phyloP scores from a whole-genome alignment of 2,888 invertebrate genomes.

The Petrolisthes cinctipes region DNA sequence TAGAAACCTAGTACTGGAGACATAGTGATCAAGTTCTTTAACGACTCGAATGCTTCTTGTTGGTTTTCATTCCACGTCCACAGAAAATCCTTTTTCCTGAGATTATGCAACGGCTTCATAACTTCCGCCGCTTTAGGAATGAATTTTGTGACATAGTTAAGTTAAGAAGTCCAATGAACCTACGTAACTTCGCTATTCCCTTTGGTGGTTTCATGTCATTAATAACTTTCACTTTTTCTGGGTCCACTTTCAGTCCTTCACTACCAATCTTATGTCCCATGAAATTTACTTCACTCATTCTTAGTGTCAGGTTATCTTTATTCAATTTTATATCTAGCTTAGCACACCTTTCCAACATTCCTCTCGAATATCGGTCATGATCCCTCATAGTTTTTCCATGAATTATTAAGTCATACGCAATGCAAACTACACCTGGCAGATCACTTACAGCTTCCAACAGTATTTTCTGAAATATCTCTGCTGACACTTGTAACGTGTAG shows the following conservation, averaged over 20 bases:
- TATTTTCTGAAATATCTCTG: constrained; percentile 19
- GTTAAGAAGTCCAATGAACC: constrained; percentile 12
- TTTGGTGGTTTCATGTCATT: neutral
- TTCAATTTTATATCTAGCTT: constrained; percentile 11
- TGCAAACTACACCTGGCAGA: constrained; percentile 27
- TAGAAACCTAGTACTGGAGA: constrained; percentile 18
- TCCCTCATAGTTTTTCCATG: constrained; percentile 8
- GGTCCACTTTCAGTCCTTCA: constrained; percentile 21
- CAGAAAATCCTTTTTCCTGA: neutral
- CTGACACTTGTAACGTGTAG: no score
- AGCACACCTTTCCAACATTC: neutral
- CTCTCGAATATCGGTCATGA: constrained; percentile 3
- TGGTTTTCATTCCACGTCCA: neutral
- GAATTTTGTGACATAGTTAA: constrained; percentile 25
- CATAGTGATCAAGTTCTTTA: constrained; percentile 3
- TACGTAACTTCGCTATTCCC: neutral
- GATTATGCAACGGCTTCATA: constrained; percentile 22
- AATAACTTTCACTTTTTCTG: constrained; percentile 28
- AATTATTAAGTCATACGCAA: constrained; percentile 23
- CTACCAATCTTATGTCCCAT: constrained; percentile 24
- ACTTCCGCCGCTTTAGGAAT: constrained; percentile 8
- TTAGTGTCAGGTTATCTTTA: neutral
- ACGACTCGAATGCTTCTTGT: neutral
- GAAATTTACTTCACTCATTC: neutral
- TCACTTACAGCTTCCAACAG: neutral